Evolutionary conservation across 2,113 vertebrate genomes (phyloP), one percentile per base, ranked within the genome.

Genomic region (Setophaga petechia): DNA sequence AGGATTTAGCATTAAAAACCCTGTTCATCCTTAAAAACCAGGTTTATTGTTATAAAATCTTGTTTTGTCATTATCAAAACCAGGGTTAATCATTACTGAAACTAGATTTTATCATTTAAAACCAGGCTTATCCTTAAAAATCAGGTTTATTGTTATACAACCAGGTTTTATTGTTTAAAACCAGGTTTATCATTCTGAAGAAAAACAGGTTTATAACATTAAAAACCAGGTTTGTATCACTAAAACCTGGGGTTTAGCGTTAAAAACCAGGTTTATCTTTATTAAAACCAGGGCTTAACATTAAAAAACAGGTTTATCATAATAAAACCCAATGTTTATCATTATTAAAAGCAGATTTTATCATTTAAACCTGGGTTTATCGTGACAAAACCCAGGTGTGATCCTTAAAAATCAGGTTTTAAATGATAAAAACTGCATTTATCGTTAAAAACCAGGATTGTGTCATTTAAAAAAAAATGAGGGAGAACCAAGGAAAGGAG

Each of bases 401-500:
- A 28, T 12, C 30, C 23, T 10, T 16, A 31, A 46, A 44, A 67
- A 37, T 12, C 27, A 2, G 8, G 6, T 15, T 79, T 24, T 30
- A 31, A 5, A 4, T 31, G 11, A 28, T 20, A 33, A 31, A 54
- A 41, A 7, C 11, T 3, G 8, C 8, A 15, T 33, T 43, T 43
- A 8, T 33, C 7, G 3, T 39, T 25, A 15, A 61, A 58, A 46
- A 23, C 2, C 6, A 25, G 37, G 22, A 18, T 59, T 17, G 6
- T 8, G 1, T 8, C 12, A 10, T 30, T 47, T 2, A 37, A 4
- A 30, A 51, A 27, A n/a, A n/a, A n/a, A n/a, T n/a, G 2, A 2
- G 20, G 20, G 14, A 30, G 24, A 66, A 22, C 13, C 28, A 31
- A 11, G 62, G 5, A 31, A 65, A 23, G 6, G 2, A 57, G 12